A percentile compares a stretch with the other conserved stretches of the same genome.
phyloP scores from a whole-genome alignment of 2,797 vertebrate species.

The Betta splendens region DNA sequence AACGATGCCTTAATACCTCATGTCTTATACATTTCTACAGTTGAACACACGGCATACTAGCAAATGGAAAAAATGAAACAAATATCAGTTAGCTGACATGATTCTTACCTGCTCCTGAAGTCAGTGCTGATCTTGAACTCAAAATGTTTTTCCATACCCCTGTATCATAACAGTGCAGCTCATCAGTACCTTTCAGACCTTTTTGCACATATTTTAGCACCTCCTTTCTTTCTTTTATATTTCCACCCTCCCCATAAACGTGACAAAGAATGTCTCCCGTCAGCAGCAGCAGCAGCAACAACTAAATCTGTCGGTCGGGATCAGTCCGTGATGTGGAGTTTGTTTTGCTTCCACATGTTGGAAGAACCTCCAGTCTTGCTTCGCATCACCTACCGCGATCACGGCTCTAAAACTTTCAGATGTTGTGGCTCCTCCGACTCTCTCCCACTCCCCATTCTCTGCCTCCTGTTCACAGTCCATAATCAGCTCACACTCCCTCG shows the following conservation, averaged over 20 bases:
- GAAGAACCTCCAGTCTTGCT: constrained; percentile 68
- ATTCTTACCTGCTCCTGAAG: constrained; percentile 64
- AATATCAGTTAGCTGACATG: too few species aligned
- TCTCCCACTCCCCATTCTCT: constrained; percentile 45
- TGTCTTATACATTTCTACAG: not conserved
- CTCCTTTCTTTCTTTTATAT: constrained; percentile 40
- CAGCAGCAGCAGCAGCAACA: constrained; percentile 34
- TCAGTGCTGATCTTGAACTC: constrained; percentile 1
- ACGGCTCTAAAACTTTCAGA: constrained; percentile 76
- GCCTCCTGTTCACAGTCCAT: constrained; percentile 47
- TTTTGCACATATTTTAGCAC: constrained; percentile 16
- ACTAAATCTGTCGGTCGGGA: constrained; percentile 64
- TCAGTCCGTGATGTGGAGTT: constrained; percentile 67
- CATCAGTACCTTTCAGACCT: constrained; percentile 20
- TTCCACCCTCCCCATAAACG: constrained; percentile 29
- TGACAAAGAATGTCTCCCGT: constrained; percentile 43
- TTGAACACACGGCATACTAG: too few species aligned
- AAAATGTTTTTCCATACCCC: constrained; percentile 20
- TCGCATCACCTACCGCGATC: constrained; percentile 68
- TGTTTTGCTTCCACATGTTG: constrained; percentile 61
- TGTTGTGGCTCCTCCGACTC: constrained; percentile 53
- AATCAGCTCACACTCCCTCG: constrained; percentile 42
- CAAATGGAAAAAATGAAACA: too few species aligned
- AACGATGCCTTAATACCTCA: not conserved
- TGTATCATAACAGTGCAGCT: constrained; percentile 6